phyloP scores from a whole-genome alignment of 2,888 invertebrate genomes.

The Allygus modestus region DNA sequence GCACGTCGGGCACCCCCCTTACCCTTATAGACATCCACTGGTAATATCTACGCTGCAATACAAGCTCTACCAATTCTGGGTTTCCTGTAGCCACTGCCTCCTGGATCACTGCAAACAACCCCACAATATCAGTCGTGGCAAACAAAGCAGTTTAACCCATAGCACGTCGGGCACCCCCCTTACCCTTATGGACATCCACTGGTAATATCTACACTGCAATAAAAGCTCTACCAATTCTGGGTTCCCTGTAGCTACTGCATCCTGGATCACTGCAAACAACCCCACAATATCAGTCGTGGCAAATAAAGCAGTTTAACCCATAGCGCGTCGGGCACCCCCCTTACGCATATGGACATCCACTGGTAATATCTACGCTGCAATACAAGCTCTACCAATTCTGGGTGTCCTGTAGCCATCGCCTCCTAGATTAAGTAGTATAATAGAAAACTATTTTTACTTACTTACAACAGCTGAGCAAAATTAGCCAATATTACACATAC shows the following conservation, averaged over 20 bases:
- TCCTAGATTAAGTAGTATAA: conserved; percentile 96
- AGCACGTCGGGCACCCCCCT: conserved; percentile 93
- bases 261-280: conserved; percentile 87
- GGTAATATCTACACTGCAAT: conserved; percentile 91
- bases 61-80: conserved; percentile 91
- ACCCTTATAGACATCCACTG: conserved; percentile 92
- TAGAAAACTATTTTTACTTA: conserved; percentile 46
- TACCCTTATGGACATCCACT: conserved; percentile 90
- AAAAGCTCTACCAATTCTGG: conserved; percentile 91
- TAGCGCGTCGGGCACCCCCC: conserved; percentile 92
- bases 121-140: too few species aligned
- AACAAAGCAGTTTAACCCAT: conserved; percentile 82
- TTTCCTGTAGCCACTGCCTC: conserved; percentile 97
- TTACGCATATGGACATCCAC: conserved; percentile 89
- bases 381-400: conserved; percentile 90
- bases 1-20: conserved; percentile 93
- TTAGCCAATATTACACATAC: too few species aligned
- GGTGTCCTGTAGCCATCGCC: conserved; percentile 95
- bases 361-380: conserved; percentile 93
- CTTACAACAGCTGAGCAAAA: background rate
- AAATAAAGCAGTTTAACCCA: conserved; percentile 83
- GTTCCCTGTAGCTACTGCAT: conserved; percentile 95
- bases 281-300: too few species aligned
- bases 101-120: conserved; percentile 86
- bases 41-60: conserved; percentile 92